Base-by-base conservation (phyloP, 2,888 invertebrate genomes). In the Cactoblastis cactorum region DNA sequence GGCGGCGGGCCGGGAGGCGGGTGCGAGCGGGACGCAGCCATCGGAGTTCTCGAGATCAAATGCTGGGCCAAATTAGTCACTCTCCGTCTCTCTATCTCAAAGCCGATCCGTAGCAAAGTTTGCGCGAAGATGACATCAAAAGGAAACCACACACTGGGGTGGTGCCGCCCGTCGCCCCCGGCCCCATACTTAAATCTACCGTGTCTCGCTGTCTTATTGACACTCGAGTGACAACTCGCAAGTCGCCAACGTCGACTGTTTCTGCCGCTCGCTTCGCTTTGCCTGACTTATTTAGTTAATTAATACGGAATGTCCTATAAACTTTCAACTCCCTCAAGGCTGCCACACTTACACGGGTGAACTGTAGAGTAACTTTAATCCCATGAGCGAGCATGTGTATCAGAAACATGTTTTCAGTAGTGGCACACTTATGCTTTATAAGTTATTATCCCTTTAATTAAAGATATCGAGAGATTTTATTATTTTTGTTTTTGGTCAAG, bases 121-220 rank as follows among this genome's bases (percentile, higher is more conserved):
- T 89, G 88, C 88, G 87, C 89, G 88, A 89, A 89, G 89, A 89
- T 89, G 88, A 89, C 89, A 88, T 89, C 89, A 89, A 89, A 89
- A 88, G 89, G 88, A 88, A 89, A 88, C 89, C 88, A 88, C 88
- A 88, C 85, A 88, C 83, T 84, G 84, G 87, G 89, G 86, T 77
- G 87, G 86, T 73, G 77, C 61, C 65, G 63, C 69, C 69, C 67
- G 65, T 50, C 69, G 60, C 72, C 78, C 77, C 80, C 81, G 71
- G 72, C 82, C 85, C 79, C 86, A 78, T 79, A 82, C 86, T 85
- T 80, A 78, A 80, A 83, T 79, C 83, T 79, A 79, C 83, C 86
- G 84, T 83, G 84, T 84, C 83, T 67, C 72, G 77, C 78, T 80
- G 86, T 84, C 88, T 89, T 88, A 88, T 89, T 88, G 88, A 89